Base-by-base conservation (phyloP, 2,888 invertebrate species). In the Himalopsyche anomala region DNA sequence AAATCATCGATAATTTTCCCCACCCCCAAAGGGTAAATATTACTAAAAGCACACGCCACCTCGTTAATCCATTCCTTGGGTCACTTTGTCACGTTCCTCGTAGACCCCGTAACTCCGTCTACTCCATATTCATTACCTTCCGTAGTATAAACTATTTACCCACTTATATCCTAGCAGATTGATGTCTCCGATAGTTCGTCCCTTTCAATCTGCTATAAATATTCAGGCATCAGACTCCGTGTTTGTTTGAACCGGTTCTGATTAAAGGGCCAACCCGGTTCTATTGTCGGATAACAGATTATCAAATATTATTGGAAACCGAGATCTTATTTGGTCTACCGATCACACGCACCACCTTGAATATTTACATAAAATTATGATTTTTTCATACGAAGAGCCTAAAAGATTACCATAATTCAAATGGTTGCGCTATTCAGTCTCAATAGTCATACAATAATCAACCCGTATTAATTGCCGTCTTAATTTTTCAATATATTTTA, bases 101-200 rank as follows among this genome's bases (percentile, higher is more conserved):
- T 81, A 38, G 38, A 79, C 84, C 84, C 84, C 56, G 28, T 74
- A 15, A 79, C 84, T 80, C 82, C 80, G 17, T 74, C 88, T 86
- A 80, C 83, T 87, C 80, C 86, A 86, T 87, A 86, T 87, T 88
- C 88, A 87, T 88, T 86, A 88, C 81, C 84, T 84, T 81, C 82
- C 83, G 56, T 56, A 62, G 84, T 83, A 86, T 87, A 85, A 87
- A 87, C 88, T 87, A 88, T 88, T 87, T 87, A 86, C 85, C 86
- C 86, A 86, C 88, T 88, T 87, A 88, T 88, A 85, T 84, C 86
- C 86, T 79, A 38, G 80, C 85, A 87, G 88, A 88, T 88, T 87
- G 88, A 88, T 88, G 88, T 84, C 86, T 81, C 80, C 84, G 86
- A 87, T 87, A 87, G 85, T 84, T 79, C 54, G 86, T 80, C 85